Evolutionary conservation across 2,888 invertebrate species (phyloP), one percentile per base, ranked within the genome.

Genomic region (Dinocampus coccinellae): DNA sequence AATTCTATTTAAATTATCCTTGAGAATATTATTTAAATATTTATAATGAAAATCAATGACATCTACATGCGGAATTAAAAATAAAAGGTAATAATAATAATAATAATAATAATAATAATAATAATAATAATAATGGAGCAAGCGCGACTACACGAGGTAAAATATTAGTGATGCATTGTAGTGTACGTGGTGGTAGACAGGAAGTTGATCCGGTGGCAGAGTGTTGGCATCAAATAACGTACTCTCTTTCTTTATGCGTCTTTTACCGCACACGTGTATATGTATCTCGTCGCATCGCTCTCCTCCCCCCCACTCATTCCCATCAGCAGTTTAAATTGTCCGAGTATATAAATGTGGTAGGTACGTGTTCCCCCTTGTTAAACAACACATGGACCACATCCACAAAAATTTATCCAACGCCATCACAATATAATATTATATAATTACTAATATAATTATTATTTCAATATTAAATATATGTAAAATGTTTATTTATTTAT

Each of bases 201-300:
- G 70, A 75, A 69, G 69, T 70, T 65, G 13, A 62, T 58, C 39
- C 65, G 72, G 60, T 65, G 68, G n/a, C n/a, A n/a, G 65, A 69
- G 62, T 65, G 66, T 63, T n/a, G 68, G 66, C 73, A 74, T 70
- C 69, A 69, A 67, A 47, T 76, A 74, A 76, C 68, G 66, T 60
- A 65, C 47, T 47, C 67, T 39, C 73, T 65, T 75, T 70, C 66
- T 58, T 66, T 58, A n/a, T 61, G 13, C 63, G 63, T 68, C 62
- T 42, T 47, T 47, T 53, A 53, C 64, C 58, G 26, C 47, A 26
- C 65, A 47, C 47, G 16, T 47, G 16, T 16, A 29, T 29, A 3
- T 29, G 7, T 29, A 29, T 47, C n/a, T n/a, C n/a, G n/a, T n/a
- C n/a, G n/a, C n/a, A n/a, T n/a, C n/a, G n/a, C n/a, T n/a, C n/a